Evolutionary conservation across 2,113 vertebrate genomes (phyloP), one percentile per base, ranked within the genome.

Genomic region (Butastur rufipennis): DNA sequence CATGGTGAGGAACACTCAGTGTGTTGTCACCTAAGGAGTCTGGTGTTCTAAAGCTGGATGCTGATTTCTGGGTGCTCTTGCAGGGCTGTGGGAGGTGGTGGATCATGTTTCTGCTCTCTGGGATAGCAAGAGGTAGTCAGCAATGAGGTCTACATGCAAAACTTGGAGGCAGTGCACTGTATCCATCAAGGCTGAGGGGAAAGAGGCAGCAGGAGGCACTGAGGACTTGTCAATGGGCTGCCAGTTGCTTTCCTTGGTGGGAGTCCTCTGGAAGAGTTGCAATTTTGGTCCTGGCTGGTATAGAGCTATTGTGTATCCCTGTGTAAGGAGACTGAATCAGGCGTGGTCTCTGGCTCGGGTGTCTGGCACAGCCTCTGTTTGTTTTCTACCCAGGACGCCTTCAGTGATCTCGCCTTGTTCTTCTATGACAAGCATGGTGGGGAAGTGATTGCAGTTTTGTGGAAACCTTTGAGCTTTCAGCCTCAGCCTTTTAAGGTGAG

Each of bases 381-480:
- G 23, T 89, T 72, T 83, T 94, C 62, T 77, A 42, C 38, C 38
- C 89, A 99, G 99, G 99, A 98, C 5, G 97, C 99, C 40, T 99
- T 99, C 29, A 98, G 98, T 34, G 98, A 99, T 91, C 94, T 99
- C 7, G 99, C 99, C 4, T 98, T 99, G 72, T 99, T 99, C 95
- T 99, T 99, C 98, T 99, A 98, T 17, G 99, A 99, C 97, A 98
- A 98, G 22, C 98, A 99, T 52, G 99, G 99, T 12, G 99, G 99
- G 53, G 98, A 98, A 31, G 98, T 99, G 91, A 98, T 99, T 7
- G 98, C 99, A 38, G 99, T 99, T 84, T 97, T 99, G 56, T 99
- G 99, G 99, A 99, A 99, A 81, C 99, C 99, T 26, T 97, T 98
- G 27, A 98, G 99, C 88, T 99, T 99, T 93, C 84, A 97, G 53